Conservation (phyloP, 2,888 invertebrate genomes). For the Pardosa pseudoannulata region DNA sequence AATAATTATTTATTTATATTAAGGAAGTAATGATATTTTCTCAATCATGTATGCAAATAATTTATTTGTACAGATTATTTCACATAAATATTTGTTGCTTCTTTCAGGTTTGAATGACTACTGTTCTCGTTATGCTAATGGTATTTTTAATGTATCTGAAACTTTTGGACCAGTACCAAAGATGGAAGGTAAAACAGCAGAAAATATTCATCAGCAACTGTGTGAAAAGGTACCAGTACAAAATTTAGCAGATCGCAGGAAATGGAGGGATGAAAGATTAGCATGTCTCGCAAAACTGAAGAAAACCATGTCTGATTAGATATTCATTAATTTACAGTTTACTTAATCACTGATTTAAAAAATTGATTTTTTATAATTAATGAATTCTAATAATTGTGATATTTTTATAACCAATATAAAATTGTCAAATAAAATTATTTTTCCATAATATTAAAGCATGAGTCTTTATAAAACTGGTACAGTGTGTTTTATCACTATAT, state of each 20-base stretch:
- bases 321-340: background rate
- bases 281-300: slow-evolving; percentile 88
- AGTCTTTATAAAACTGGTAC: too few species aligned
- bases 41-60: too few species aligned
- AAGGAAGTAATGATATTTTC: too few species aligned
- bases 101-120: slow-evolving; percentile 82
- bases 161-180: slow-evolving; percentile 87
- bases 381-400: too few species aligned
- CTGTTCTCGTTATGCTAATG: slow-evolving; percentile 82
- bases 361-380: background rate
- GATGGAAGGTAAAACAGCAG: slow-evolving; percentile 84
- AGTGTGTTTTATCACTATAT: too few species aligned
- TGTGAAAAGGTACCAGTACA: slow-evolving; percentile 86
- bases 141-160: slow-evolving; percentile 83
- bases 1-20: too few species aligned
- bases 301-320: slow-evolving; percentile 77
- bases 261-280: slow-evolving; percentile 89
- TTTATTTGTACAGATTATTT: too few species aligned
- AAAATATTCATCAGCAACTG: slow-evolving; percentile 84
- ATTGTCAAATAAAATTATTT: too few species aligned
- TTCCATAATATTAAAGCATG: too few species aligned
- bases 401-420: too few species aligned
- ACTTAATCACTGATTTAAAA: background rate
- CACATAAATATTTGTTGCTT: background rate
- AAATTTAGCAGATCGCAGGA: slow-evolving; percentile 84